Base-by-base conservation (phyloP, 2,113 vertebrate genomes). In the Poecile atricapillus region DNA sequence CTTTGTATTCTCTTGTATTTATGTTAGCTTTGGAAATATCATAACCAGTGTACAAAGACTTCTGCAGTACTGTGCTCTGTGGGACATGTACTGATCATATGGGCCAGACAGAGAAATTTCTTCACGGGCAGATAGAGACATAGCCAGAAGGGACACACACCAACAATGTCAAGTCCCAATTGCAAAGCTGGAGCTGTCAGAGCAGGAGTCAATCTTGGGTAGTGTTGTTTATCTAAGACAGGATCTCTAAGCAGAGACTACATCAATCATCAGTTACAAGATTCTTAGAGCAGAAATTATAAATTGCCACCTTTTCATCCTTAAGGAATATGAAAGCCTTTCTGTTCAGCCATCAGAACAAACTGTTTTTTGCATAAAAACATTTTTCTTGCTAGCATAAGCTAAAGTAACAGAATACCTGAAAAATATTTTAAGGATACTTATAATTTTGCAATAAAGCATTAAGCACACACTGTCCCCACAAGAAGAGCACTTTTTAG, bases 61-160 rank as follows among this genome's bases (percentile, higher is more conserved):
- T 62, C 27, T 83, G 23, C 25, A 49, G 25, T 28, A 21, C 21
- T 41, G 12, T 52, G 25, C 15, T 69, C 31, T 41, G 20, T 62
- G 50, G 11, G 30, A 71, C 23, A 13, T 4, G 19, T 3, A 3
- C 43, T 75, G 33, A 46, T 65, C 33, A 41, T 13, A 11, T 89
- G 31, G 15, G 30, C 11, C 28, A 82, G 52, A 44, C 8, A 56
- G 28, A 58, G 35, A 43, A 85, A 79, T 31, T 64, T 11, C 44
- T 64, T 82, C 43, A 63, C 15, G 74, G 43, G 14, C 11, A 88
- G 47, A 70, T 5, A 50, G 15, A 79, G 15, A 9, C 46, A 46
- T 9, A 81, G 19, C 17, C 2, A 3, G 50, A 59, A 41, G 28
- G 7, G 6, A 9, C 21, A 63, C 11, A 8, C 2, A 1, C 10